These are phyloP conservation scores for Daubentonia madagascariensis DNA, from an alignment of 2,113 vertebrate species.

Conservation along the genomic window DNA sequence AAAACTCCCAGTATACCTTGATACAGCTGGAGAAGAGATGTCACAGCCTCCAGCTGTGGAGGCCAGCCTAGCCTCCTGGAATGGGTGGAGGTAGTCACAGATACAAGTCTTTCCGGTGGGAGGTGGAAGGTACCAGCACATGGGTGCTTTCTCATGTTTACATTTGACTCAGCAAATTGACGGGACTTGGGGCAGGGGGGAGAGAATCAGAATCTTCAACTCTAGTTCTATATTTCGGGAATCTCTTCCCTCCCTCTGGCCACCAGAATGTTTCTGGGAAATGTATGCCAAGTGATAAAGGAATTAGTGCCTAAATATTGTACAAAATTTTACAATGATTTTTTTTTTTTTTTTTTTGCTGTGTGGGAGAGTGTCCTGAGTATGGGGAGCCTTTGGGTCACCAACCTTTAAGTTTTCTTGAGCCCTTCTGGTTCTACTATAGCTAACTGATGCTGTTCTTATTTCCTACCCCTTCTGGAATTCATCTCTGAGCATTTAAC, in stretches of 20 bases:
- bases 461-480: background rate
- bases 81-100: background rate
- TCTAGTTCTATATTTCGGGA: background rate
- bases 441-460: background rate
- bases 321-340: background rate
- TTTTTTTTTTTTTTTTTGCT: background rate
- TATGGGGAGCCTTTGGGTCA: background rate
- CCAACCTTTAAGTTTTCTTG: background rate
- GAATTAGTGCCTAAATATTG: background rate
- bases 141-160: background rate
- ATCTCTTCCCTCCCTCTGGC: background rate
- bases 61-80: background rate
- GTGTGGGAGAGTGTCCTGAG: background rate
- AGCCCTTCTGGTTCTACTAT: background rate
- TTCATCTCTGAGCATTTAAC: background rate
- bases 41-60: background rate
- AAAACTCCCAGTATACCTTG: background rate
- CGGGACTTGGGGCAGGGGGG: background rate
- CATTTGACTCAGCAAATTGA: background rate
- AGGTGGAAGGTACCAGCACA: fast-evolving
- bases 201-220: background rate
- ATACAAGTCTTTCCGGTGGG: background rate
- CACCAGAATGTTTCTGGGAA: background rate
- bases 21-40: background rate
- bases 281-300: background rate